phyloP scores from a whole-genome alignment of 2,888 invertebrate species.

The Ischnus inquisitorius region DNA sequence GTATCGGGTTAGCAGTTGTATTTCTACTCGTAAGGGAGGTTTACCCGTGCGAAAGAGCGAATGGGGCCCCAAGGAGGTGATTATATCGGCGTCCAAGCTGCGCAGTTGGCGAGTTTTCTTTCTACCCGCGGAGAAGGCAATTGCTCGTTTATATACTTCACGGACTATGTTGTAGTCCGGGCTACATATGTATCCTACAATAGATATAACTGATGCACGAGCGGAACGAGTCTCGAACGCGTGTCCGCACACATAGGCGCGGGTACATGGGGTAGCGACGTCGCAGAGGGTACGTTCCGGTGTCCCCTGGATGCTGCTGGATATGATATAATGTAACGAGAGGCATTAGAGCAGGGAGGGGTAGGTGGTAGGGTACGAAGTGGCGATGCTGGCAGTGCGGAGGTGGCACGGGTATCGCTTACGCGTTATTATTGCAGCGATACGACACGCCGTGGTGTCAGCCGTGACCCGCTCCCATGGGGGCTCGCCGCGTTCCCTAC shows the following conservation, averaged over 20 bases:
- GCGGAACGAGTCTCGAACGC: constrained; percentile 53
- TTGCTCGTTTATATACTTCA: constrained; percentile 50
- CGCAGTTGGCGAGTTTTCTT: constrained; percentile 45
- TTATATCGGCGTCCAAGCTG: constrained; percentile 74
- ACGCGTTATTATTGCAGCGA: constrained; percentile 85
- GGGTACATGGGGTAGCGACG: constrained; percentile 56
- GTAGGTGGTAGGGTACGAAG: constrained; percentile 53
- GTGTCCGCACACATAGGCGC: constrained; percentile 37
- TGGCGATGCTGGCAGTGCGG: constrained; percentile 54
- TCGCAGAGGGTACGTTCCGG: constrained; percentile 17
- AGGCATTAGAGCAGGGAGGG: constrained; percentile 78
- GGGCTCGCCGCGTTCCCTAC: constrained; percentile 65
- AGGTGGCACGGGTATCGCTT: constrained; percentile 81
- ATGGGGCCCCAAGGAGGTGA: constrained; percentile 84
- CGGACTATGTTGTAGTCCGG: constrained; percentile 35
- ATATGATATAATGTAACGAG: constrained; percentile 71
- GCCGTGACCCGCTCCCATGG: constrained; percentile 83
- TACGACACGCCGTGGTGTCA: constrained; percentile 84
- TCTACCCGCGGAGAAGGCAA: constrained; percentile 26
- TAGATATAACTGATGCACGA: constrained; percentile 59
- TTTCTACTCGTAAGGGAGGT: constrained; percentile 3
- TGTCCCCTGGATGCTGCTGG: constrained; percentile 44
- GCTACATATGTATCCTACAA: constrained; percentile 60
- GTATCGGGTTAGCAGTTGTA: not conserved
- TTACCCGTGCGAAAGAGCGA: constrained; percentile 78